Base-by-base conservation (phyloP, 2,797 vertebrate genomes). In the Anableps anableps region DNA sequence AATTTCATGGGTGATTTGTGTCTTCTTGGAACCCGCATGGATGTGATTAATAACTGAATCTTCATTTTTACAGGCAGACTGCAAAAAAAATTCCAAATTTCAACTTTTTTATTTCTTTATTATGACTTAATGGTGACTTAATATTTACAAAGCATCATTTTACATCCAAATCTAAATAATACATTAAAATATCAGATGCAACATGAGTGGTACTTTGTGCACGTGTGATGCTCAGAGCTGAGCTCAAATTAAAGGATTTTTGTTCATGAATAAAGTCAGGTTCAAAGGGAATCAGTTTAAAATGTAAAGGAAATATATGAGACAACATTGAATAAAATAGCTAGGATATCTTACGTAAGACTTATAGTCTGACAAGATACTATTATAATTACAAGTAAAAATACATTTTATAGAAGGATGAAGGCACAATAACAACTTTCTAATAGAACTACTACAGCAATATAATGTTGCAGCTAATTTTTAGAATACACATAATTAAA, bases 341-440 rank as follows among this genome's bases (percentile, higher is more conserved):
- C 23, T 55, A 34, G 50, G 14, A 75, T 58, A 75, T 58, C 47
- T 17, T 60, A 48, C 72, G 41, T 66, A 31, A 70, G 53, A 64
- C 66, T 6, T 0, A 70, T 43, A 41, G 7, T 62, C 5, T 73
- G 19, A 70, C 16, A 81, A 74, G 73, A 68, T 74, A 66, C 77
- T 81, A 80, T 76, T 82, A 71, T 75, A 68, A 23, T 13, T 23
- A 2, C 26, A 36, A 68, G 21, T 26, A 78, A 51, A 74, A 62
- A 72, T 38, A 72, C 75, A 53, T 36, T 72, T 51, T 70, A 79
- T 31, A 50, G 14, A 85, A 75, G 50, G 60, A 53, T 21, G 29
- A 88, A 93, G 88, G 88, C 89, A 90, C 85, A 84, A 86, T 78
- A 87, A 89, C 83, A 92, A 74, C 72, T 68, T 74, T 82, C 45